phyloP scores from a whole-genome alignment of 2,888 invertebrate genomes.

The Halocaridina rubra region DNA sequence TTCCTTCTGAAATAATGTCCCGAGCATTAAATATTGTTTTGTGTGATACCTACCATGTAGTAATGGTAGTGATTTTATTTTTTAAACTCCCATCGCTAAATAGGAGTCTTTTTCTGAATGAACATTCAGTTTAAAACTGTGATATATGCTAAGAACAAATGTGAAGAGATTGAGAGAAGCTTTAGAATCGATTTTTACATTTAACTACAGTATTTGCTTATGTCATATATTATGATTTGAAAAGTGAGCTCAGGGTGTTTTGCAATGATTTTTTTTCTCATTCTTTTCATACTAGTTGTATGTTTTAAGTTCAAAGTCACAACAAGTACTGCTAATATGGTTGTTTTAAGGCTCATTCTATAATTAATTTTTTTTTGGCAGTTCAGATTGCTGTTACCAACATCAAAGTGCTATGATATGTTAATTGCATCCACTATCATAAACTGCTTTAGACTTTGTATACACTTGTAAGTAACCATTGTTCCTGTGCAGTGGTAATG shows the following conservation, averaged over 20 bases:
- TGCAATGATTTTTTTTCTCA: not conserved
- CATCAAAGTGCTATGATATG: too few relatives aligned
- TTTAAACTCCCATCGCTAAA: not conserved
- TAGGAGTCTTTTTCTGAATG: slow-evolving; percentile 3
- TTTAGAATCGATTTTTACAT: not conserved
- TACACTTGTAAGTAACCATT: too few relatives aligned
- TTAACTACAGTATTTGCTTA: not conserved
- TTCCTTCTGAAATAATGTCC: not conserved
- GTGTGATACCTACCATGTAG: too few relatives aligned
- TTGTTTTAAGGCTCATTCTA: too few relatives aligned
- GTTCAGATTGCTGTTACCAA: too few relatives aligned
- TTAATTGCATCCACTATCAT: too few relatives aligned
- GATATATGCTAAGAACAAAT: slow-evolving; percentile 24
- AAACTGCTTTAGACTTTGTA: too few relatives aligned
- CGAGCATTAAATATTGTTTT: not conserved
- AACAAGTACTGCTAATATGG: too few relatives aligned
- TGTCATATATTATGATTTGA: not conserved
- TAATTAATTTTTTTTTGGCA: too few relatives aligned
- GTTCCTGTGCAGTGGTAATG: too few relatives aligned
- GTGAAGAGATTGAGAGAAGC: not conserved
- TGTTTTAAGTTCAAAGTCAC: not conserved
- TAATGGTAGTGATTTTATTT: not conserved
- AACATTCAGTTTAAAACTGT: slow-evolving; percentile 52
- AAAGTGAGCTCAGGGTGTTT: not conserved
- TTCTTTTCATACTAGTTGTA: not conserved